Percentiles rank a stretch among this genome's conserved stretches.
Evolutionary conservation across 2,113 vertebrate species (phyloP).

Genomic region (Mesembrinibis cayennensis): DNA sequence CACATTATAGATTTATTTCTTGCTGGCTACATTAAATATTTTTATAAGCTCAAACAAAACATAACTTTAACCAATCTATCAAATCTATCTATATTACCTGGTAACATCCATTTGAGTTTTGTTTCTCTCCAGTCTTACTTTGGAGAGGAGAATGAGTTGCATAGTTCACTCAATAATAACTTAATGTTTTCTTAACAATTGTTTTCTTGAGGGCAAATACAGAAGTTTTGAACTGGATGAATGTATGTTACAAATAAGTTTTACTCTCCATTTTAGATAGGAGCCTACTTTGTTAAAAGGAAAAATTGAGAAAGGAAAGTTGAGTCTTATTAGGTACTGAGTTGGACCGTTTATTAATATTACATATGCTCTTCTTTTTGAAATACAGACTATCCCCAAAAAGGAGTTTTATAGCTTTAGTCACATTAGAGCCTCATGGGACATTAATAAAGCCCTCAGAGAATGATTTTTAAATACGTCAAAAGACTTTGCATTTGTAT

Average conservation of each 20-base stretch:
- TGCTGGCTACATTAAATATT: background rate
- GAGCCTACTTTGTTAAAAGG: background rate
- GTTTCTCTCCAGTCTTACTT: background rate
- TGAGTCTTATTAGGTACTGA: background rate
- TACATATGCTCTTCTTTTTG: background rate
- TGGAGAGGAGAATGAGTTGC: background rate
- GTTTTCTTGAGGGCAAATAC: background rate
- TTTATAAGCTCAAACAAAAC: background rate
- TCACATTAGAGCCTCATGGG: background rate
- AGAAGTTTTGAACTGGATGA: background rate
- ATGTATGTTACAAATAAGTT: background rate
- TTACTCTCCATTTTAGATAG: background rate
- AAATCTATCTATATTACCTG: background rate
- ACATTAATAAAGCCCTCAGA: background rate
- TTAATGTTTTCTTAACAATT: background rate
- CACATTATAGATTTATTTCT: background rate
- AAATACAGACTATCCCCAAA: background rate
- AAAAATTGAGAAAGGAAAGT: background rate
- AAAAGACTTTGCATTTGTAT: background rate
- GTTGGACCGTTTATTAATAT: background rate
- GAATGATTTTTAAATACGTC: background rate
- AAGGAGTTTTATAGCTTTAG: background rate
- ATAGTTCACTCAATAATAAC: background rate
- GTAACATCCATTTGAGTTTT: background rate
- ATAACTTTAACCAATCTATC: background rate